Base-by-base conservation (phyloP, 2,888 invertebrate genomes). In the Diplolepis rosae region DNA sequence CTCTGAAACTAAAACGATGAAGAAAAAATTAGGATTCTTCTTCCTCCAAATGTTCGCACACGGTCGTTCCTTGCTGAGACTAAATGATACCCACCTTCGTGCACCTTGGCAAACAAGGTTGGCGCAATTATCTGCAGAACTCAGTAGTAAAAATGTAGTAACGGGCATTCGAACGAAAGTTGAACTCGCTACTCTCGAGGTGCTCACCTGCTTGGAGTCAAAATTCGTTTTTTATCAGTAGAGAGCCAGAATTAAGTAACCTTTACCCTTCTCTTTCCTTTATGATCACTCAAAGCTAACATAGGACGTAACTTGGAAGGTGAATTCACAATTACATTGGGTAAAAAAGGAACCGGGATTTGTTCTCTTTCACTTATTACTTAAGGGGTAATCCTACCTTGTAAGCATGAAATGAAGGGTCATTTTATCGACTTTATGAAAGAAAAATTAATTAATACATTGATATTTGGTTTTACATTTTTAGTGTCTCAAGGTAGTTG, bases 81-180 rank as follows among this genome's bases (percentile, higher is more conserved):
- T 69, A 69, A 69, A 69, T 50, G 69, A n/a, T 69, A 61, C 69
- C 56, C 61, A 18, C 22, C 30, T 51, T 24, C 67, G 61, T 69
- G 69, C 69, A 69, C 48, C 42, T 61, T 30, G n/a, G 69, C 39
- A 71, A 71, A 71, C 71, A 71, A 71, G 68, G 56, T 61, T 18
- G 50, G 32, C 15, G 52, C 70, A 66, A 70, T 70, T 71, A 71
- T 71, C 68, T 52, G 54, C 65, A 51, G 70, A 71, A 61, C 52
- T 50, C 39, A 42, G 66, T 50, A 48, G 66, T 66, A 66, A 69
- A 69, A 72, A 69, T 54, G 27, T 27, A 50, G 35, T 27, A 54
- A 52, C 35, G 2, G 24, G 30, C 52, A 68, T 67, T 27, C 24
- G 27, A 35, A 24, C 52, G 51, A 42, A 18, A 18, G 24, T 27